Percentiles rank a stretch among this genome's conserved stretches.
Conservation (phyloP, 2,888 invertebrate genomes). For the Lithophane socia region DNA sequence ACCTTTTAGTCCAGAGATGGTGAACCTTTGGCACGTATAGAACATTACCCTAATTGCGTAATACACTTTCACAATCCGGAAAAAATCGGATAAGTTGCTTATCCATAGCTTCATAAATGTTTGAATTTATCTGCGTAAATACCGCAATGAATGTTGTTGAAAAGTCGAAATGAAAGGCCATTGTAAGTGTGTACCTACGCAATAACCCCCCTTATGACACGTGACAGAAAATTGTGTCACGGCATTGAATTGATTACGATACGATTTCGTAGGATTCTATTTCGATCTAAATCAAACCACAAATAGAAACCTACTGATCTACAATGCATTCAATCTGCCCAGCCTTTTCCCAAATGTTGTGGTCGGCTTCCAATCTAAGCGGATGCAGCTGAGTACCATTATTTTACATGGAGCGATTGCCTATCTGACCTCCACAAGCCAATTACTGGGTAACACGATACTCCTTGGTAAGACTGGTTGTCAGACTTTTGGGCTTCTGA, state of each 20-base stretch:
- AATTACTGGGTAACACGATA: too few relatives aligned
- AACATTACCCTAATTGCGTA: background rate
- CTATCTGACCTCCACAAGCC: background rate
- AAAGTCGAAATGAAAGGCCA: background rate
- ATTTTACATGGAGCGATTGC: too few relatives aligned
- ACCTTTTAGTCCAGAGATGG: background rate
- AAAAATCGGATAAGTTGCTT: background rate
- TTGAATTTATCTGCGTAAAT: background rate
- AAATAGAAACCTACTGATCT: background rate
- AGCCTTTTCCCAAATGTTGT: too few relatives aligned
- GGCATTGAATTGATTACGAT: background rate
- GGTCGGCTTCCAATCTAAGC: background rate
- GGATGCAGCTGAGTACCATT: too few relatives aligned
- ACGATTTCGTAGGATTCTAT: background rate
- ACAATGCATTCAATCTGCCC: background rate
- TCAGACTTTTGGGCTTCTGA: background rate
- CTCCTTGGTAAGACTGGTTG: background rate
- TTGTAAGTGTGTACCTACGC: background rate
- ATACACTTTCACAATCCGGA: background rate
- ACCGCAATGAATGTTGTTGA: background rate
- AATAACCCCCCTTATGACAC: background rate
- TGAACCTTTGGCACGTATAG: background rate
- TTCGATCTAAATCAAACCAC: background rate
- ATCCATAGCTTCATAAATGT: background rate
- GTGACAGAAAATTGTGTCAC: background rate